phyloP scores from a whole-genome alignment of 2,888 invertebrate species.

The Suillia variegata region DNA sequence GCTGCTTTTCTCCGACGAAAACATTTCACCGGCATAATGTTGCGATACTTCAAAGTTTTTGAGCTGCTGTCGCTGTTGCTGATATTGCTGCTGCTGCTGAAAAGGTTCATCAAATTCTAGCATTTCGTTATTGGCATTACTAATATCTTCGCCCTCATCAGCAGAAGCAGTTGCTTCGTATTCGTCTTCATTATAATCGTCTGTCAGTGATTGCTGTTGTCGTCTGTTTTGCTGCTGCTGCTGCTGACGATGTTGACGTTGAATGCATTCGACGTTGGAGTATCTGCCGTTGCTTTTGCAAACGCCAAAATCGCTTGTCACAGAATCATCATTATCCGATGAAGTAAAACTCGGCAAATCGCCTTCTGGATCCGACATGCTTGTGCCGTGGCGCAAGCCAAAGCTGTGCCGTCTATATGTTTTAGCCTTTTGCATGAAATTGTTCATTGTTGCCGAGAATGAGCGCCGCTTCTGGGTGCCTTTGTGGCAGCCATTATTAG shows the following conservation, averaged over 20 bases:
- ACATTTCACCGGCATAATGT: too few species aligned
- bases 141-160: neutral
- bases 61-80: too few species aligned
- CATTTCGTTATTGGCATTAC: neutral
- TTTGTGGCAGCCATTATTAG: neutral
- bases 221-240: too few species aligned
- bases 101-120: too few species aligned
- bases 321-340: constrained; percentile 52
- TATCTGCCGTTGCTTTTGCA: too few species aligned
- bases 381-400: constrained; percentile 65
- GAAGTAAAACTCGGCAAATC: constrained; percentile 64
- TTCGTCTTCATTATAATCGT: neutral
- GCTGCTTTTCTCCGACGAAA: too few species aligned
- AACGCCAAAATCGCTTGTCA: constrained; percentile 36
- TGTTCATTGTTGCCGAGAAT: constrained; percentile 82
- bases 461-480: constrained; percentile 70
- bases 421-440: constrained; percentile 83
- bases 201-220: too few species aligned
- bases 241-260: too few species aligned
- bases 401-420: constrained; percentile 61
- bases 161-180: neutral
- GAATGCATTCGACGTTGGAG: too few species aligned
- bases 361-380: constrained; percentile 74
- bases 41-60: too few species aligned
- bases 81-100: too few species aligned